Evolutionary conservation across 2,797 vertebrate genomes (phyloP).

Genomic region (Glyptemys insculpta): DNA sequence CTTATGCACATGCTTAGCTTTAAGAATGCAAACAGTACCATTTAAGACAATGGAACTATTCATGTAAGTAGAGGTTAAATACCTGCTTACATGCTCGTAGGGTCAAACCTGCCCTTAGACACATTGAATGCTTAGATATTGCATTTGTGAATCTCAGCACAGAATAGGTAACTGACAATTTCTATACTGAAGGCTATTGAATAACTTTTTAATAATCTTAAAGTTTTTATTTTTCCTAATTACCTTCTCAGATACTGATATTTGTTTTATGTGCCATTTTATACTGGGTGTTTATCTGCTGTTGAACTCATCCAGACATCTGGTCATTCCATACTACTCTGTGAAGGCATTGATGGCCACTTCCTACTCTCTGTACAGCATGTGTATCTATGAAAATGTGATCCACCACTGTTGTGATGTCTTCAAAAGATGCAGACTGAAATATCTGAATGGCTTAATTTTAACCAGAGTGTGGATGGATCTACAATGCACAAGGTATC

Average conservation of each 20-base stretch:
- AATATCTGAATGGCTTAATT: not conserved
- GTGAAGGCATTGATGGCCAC: not conserved
- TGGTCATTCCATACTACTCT: not conserved
- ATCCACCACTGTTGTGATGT: not conserved
- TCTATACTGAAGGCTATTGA: not conserved
- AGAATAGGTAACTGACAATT: not conserved
- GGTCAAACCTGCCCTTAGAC: too few relatives aligned
- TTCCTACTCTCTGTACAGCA: not conserved
- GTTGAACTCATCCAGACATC: not conserved
- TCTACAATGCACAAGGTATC: not conserved
- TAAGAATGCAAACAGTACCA: too few relatives aligned
- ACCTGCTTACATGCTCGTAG: too few relatives aligned
- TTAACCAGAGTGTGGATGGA: not conserved
- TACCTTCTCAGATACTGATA: not conserved
- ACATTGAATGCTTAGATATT: too few relatives aligned
- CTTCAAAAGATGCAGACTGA: not conserved
- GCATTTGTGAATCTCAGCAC: not conserved
- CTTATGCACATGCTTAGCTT: too few relatives aligned
- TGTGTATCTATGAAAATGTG: not conserved
- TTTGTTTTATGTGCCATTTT: not conserved
- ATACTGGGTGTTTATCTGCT: not conserved
- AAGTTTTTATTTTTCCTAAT: accelerated
- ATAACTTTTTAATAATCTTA: not conserved
- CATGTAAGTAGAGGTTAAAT: too few relatives aligned
- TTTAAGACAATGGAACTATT: too few relatives aligned